Percentiles rank a stretch among this genome's conserved stretches.
phyloP scores from a whole-genome alignment of 1,140 invertebrate genomes.

The Chrysopa pallens region DNA sequence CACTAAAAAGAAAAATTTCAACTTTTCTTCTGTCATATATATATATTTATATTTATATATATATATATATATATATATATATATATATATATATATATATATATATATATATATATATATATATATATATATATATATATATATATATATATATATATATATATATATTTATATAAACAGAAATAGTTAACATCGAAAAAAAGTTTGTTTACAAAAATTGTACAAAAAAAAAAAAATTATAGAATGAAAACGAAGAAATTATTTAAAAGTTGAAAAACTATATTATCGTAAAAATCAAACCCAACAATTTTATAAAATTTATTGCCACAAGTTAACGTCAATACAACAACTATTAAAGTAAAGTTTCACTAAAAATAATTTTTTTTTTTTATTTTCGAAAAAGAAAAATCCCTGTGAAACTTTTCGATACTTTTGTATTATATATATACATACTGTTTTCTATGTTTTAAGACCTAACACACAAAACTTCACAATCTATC shows the following conservation, averaged over 20 bases:
- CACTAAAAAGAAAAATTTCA: too few relatives aligned
- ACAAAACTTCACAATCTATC: not conserved
- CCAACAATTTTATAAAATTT: not conserved
- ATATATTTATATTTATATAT: too few relatives aligned
- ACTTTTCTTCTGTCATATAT: too few relatives aligned
- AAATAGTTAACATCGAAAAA: too few relatives aligned
- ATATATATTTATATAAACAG: too few relatives aligned
- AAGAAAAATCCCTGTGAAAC: not conserved
- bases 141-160: too few relatives aligned
- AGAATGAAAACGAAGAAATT: not conserved
- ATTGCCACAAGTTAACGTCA: not conserved
- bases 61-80: too few relatives aligned
- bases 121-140: too few relatives aligned
- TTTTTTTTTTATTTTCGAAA: not conserved
- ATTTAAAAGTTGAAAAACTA: constrained; percentile 1
- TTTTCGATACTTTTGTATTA: not conserved
- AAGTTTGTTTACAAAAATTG: too few relatives aligned
- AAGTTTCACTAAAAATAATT: not conserved
- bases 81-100: too few relatives aligned
- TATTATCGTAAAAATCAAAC: not conserved
- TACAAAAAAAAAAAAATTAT: too few relatives aligned
- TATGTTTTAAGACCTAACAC: not conserved
- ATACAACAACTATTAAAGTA: not conserved
- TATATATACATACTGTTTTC: not conserved
- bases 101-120: too few relatives aligned